Base-by-base conservation (phyloP, 1,140 invertebrate genomes). In the Harlomillsia oculata region DNA sequence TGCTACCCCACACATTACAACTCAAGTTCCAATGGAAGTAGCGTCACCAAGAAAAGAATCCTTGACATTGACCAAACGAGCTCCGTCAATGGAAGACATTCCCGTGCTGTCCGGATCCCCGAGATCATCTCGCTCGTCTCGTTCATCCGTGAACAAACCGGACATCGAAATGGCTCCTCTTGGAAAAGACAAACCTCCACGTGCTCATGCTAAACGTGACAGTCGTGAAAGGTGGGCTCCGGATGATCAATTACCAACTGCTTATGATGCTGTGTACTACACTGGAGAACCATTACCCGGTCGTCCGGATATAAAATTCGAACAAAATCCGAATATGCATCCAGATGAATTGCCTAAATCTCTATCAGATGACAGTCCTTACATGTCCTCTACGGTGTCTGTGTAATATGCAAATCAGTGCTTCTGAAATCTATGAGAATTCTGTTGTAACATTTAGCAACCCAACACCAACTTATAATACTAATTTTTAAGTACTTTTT, bases 221-320 rank as follows among this genome's bases (percentile, higher is more conserved):
- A n/a, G n/a, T n/a, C n/a, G n/a, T n/a, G n/a, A n/a, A n/a, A n/a
- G n/a, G n/a, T n/a, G n/a, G n/a, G n/a, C n/a, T n/a, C 1, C 28
- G 5, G 8, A 28, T 9, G 18, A 40, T 29, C 30, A 21, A 36
- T 3, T 14, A 11, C 36, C 49, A 1, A 37, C 54, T 9, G 29
- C 26, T 8, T 89, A 88, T 69, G 85, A 89, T 67, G 81, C 79
- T 67, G 80, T 81, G 56, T 90, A 90, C 72, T 74, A 80, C 60
- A 90, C 87, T 11, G 76, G 87, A 67, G 87, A 90, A 75, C 87
- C 87, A 48, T 70, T 89, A 60, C 78, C 80, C 3, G 80, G 82
- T 65, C 79, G 80, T 66, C 85, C 86, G 20, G 74, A 79, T 60
- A 82, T 86, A 55, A 63, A 68, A 23, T 89, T 89, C 71, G 83